phyloP scores from a whole-genome alignment of 2,888 invertebrate genomes.

The Rhabditoides inermis region DNA sequence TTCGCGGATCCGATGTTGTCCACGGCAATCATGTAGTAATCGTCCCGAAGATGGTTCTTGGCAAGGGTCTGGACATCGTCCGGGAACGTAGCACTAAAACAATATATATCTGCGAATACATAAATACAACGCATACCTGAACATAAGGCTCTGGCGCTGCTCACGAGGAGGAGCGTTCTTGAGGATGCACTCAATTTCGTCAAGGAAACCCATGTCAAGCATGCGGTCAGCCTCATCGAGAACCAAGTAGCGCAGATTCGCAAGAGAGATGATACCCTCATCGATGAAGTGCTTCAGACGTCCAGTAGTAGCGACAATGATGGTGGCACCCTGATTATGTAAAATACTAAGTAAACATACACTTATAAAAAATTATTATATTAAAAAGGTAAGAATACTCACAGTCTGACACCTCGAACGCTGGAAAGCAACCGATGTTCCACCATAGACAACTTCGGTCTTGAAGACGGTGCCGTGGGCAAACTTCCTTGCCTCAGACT shows the following conservation, averaged over 20 bases:
- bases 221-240: constrained; percentile 74
- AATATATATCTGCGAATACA: no score
- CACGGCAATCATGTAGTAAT: constrained; percentile 78
- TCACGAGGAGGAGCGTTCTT: constrained; percentile 13
- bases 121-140: constrained; percentile 7
- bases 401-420: background rate
- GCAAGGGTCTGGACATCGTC: constrained; percentile 70
- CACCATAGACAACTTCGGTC: constrained; percentile 26
- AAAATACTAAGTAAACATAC: no score
- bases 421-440: constrained; percentile 15
- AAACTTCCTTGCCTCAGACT: constrained; percentile 75
- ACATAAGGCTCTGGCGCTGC: constrained; percentile 25
- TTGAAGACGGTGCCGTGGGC: constrained; percentile 53
- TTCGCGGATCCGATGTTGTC: constrained; percentile 89
- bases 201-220: constrained; percentile 60
- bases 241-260: constrained; percentile 9
- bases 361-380: no score
- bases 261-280: constrained; percentile 16
- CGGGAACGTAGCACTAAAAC: constrained; percentile 65
- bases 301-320: constrained; percentile 30
- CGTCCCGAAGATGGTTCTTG: constrained; percentile 64
- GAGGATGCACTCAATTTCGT: constrained; percentile 25
- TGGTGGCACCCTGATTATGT: constrained; percentile 15
- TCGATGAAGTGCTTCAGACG: constrained; percentile 27
- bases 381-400: no score